These are phyloP conservation scores for Latrodectus elegans DNA, from an alignment of 2,888 invertebrate species.

Conservation along the genomic window DNA sequence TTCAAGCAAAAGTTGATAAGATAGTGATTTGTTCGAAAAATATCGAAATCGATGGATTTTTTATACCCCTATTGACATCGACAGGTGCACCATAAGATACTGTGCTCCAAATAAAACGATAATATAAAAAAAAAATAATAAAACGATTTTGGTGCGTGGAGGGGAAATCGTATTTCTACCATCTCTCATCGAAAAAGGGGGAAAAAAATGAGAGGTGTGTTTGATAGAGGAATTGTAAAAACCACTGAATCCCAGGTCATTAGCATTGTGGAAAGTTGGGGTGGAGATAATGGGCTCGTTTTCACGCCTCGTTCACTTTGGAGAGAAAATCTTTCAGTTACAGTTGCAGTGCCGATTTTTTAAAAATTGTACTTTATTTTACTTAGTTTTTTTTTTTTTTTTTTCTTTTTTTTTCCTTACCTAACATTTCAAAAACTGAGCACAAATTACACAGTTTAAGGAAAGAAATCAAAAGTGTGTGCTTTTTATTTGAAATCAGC, in stretches of 20 bases:
- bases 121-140: not conserved
- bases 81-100: not conserved
- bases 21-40: not conserved
- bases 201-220: constrained; percentile 9
- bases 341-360: not conserved
- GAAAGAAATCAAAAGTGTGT: too few relatives aligned
- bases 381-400: not conserved
- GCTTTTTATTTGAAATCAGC: too few relatives aligned
- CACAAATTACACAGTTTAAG: too few relatives aligned
- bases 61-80: not conserved
- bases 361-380: not conserved
- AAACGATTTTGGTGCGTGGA: not conserved
- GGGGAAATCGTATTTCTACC: not conserved
- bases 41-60: not conserved
- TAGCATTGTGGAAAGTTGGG: constrained; percentile 33
- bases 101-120: not conserved
- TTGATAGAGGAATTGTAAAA: not conserved
- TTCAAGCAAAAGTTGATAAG: not conserved
- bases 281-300: constrained; percentile 27
- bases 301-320: constrained; percentile 25
- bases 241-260: constrained; percentile 44
- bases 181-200: constrained; percentile 19
- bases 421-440: not conserved
- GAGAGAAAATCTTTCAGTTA: constrained; percentile 5
- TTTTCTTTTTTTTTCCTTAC: not conserved